Percentiles rank a stretch among this genome's conserved stretches.
These are phyloP conservation scores for Cephus nigrinus DNA, from an alignment of 2,888 invertebrate genomes.

Conservation along the genomic window DNA sequence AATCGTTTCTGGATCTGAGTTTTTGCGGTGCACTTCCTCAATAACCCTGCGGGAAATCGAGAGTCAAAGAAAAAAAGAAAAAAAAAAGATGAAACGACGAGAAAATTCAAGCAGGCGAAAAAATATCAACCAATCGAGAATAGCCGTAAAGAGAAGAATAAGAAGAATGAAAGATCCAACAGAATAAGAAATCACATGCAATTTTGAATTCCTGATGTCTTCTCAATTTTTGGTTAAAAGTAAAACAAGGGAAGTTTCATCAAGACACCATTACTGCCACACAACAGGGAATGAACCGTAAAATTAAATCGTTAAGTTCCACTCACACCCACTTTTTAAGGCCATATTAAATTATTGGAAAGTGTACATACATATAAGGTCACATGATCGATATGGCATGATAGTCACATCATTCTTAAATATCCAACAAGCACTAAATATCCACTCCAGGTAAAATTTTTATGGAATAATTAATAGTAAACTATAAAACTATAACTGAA, in stretches of 20 bases:
- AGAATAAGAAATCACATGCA: neutral
- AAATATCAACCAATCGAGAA: neutral
- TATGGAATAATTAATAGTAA: neutral
- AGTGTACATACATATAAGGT: neutral
- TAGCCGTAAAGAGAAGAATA: neutral
- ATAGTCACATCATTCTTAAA: neutral
- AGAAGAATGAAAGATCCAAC: neutral
- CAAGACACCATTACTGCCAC: neutral
- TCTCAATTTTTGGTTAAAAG: neutral
- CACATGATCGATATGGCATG: neutral
- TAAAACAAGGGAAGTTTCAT: neutral
- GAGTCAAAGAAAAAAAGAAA: neutral
- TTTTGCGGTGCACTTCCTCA: neutral
- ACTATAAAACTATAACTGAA: neutral
- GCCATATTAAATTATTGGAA: neutral
- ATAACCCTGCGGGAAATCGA: neutral
- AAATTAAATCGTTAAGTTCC: constrained; percentile 47
- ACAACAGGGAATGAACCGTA: constrained; percentile 46
- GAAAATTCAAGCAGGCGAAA: neutral
- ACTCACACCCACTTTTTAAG: neutral
- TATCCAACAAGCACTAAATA: neutral
- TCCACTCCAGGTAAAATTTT: neutral
- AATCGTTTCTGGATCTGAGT: neutral
- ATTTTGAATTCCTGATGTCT: neutral
- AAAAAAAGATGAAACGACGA: neutral